phyloP scores from a whole-genome alignment of 2,797 vertebrate species.

The Acrocephalus scirpaceus region DNA sequence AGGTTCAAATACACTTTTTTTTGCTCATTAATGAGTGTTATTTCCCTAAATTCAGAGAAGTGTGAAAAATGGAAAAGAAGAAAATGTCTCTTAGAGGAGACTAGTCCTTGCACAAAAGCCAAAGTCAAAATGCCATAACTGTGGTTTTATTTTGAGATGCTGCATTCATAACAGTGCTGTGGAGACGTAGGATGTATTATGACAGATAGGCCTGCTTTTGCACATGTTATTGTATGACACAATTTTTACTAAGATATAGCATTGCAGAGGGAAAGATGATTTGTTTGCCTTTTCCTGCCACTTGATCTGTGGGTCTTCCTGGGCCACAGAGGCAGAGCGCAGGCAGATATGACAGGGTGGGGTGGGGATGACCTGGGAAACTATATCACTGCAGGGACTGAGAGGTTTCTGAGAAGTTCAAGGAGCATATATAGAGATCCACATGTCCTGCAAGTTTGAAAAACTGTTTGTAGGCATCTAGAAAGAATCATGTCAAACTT shows the following conservation, averaged over 20 bases:
- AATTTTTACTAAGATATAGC: neutral
- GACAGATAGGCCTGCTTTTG: neutral
- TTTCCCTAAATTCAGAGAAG: neutral
- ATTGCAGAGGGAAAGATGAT: neutral
- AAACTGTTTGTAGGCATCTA: neutral
- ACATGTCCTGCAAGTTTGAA: neutral
- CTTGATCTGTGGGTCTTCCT: neutral
- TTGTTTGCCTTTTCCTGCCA: neutral
- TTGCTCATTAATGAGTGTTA: neutral
- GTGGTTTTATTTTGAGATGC: neutral
- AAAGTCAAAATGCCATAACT: neutral
- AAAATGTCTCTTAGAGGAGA: neutral
- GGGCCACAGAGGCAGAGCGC: neutral
- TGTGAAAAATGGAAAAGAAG: neutral
- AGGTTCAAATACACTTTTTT: neutral
- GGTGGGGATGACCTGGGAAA: neutral
- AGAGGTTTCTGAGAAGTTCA: neutral
- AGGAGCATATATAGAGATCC: neutral
- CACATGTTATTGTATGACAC: neutral
- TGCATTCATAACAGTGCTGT: neutral
- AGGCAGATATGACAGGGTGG: neutral
- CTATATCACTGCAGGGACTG: rapidly evolving
- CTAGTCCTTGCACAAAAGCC: neutral
- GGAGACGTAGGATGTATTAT: rapidly evolving
- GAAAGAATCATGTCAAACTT: neutral